Conservation (phyloP, 1,140 invertebrate genomes). For the Aphidius gifuensis region DNA sequence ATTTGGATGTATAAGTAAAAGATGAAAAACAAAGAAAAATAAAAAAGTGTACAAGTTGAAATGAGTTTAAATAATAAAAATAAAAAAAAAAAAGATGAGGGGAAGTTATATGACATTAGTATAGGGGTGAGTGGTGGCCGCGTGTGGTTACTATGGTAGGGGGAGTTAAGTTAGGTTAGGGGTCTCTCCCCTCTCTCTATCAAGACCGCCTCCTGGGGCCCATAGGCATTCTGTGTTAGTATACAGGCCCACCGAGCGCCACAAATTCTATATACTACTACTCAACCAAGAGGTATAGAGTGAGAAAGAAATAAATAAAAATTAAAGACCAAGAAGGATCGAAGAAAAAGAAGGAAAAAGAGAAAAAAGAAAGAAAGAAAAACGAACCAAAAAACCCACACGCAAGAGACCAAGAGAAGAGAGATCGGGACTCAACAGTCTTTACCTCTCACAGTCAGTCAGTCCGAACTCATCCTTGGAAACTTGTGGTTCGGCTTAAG, state of each 20-base stretch:
- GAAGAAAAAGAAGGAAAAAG: conserved; percentile 27
- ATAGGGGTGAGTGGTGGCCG: conserved; percentile 26
- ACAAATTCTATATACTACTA: conserved; percentile 39
- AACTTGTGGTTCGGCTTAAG: conserved; percentile 43
- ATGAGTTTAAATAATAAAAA: no score
- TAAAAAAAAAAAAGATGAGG: neutral
- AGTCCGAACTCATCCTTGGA: conserved; percentile 54
- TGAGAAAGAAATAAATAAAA: conserved; percentile 24
- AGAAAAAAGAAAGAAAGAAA: conserved; percentile 38
- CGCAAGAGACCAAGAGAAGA: conserved; percentile 32
- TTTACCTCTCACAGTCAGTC: conserved; percentile 39
- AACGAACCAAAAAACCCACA: conserved; percentile 50
- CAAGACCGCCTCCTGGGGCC: conserved; percentile 44
- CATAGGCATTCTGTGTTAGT: conserved; percentile 18
- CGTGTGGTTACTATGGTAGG: conserved; percentile 27
- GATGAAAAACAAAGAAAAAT: no score
- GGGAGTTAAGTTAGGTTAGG: conserved; percentile 47
- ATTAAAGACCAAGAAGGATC: conserved; percentile 35
- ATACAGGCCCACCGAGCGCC: conserved; percentile 38
- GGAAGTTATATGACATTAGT: conserved; percentile 3
- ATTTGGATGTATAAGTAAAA: no score
- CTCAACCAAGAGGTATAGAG: conserved; percentile 28
- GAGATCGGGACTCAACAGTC: conserved; percentile 38
- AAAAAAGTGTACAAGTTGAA: no score
- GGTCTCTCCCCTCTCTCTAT: conserved; percentile 28